Evolutionary conservation across 2,797 vertebrate species (phyloP).

Genomic region (Hyperoplus immaculatus): DNA sequence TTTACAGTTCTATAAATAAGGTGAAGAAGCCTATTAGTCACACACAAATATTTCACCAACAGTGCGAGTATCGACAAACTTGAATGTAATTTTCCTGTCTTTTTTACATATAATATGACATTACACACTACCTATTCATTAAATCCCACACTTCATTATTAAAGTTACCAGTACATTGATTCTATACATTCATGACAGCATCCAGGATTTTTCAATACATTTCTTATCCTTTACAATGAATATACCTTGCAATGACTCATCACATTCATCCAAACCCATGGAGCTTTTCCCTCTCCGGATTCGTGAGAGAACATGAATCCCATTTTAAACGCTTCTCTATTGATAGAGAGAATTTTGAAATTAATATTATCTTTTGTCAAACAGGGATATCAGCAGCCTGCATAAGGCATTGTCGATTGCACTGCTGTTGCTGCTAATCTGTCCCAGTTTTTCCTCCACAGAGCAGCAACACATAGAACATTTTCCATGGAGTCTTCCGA

Average conservation of each 20-base stretch:
- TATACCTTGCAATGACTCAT: constrained; percentile 33
- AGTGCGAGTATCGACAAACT: not conserved
- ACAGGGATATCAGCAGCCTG: constrained; percentile 35
- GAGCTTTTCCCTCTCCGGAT: not conserved
- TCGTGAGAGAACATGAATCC: constrained; percentile 31
- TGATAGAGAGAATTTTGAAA: constrained; percentile 20
- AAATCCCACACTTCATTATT: not conserved
- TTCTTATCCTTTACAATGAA: not conserved
- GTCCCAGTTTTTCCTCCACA: constrained; percentile 18
- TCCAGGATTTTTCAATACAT: not conserved
- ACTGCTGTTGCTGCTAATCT: constrained; percentile 34
- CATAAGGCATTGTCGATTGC: constrained; percentile 11
- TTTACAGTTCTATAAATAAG: not conserved
- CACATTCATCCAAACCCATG: constrained; percentile 6
- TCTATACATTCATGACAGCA: not conserved
- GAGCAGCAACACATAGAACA: constrained; percentile 34
- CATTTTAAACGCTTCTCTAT: constrained; percentile 19
- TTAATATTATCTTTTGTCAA: constrained; percentile 18
- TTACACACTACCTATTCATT: not conserved
- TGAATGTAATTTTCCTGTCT: not conserved
- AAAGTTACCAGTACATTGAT: not conserved
- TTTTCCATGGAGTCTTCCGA: constrained; percentile 4
- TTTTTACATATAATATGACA: not conserved
- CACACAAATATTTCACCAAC: no score
- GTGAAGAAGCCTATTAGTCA: not conserved